Evolutionary conservation across 2,888 invertebrate species (phyloP).

Genomic region (Monoplex corrugatus): DNA sequence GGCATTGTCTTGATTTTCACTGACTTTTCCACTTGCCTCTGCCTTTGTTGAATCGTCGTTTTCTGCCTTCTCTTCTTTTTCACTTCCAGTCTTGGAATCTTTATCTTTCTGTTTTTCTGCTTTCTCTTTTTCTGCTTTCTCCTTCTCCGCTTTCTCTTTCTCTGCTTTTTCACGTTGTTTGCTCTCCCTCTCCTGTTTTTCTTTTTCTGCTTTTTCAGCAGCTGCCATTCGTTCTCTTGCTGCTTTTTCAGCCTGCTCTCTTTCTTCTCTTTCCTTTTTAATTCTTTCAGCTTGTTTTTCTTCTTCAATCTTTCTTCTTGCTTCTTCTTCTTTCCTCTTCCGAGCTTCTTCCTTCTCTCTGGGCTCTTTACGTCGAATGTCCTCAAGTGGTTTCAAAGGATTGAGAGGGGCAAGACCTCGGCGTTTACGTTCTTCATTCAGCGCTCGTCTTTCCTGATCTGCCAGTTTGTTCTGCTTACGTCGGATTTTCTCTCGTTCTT

Average conservation of each 20-base stretch:
- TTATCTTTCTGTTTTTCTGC: constrained; percentile 59
- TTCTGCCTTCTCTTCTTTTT: constrained; percentile 57
- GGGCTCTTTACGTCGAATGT: constrained; percentile 63
- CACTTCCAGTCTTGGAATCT: constrained; percentile 55
- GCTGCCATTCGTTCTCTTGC: constrained; percentile 60
- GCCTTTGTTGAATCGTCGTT: constrained; percentile 56
- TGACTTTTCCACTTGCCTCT: constrained; percentile 58
- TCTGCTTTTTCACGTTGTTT: constrained; percentile 59
- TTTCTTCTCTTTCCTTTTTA: constrained; percentile 59
- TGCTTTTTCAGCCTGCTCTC: constrained; percentile 63
- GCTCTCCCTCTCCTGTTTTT: constrained; percentile 41
- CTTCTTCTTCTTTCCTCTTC: constrained; percentile 55
- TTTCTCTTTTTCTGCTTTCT: constrained; percentile 62
- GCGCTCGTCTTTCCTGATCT: constrained; percentile 71
- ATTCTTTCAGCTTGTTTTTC: constrained; percentile 46
- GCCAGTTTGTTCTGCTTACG: constrained; percentile 71
- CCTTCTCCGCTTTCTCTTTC: constrained; percentile 59
- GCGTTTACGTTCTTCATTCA: constrained; percentile 75
- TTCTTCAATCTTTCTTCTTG: too few species aligned
- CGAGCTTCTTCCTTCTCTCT: constrained; percentile 66
- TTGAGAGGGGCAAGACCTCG: constrained; percentile 67
- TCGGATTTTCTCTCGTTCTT: constrained; percentile 74
- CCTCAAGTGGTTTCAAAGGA: constrained; percentile 43
- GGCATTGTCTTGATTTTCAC: constrained; percentile 56
- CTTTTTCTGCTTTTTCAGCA: constrained; percentile 58